Evolutionary conservation across 1,140 invertebrate genomes (phyloP), one percentile per base, ranked within the genome.

Genomic region (Aphelinus atriplicis): DNA sequence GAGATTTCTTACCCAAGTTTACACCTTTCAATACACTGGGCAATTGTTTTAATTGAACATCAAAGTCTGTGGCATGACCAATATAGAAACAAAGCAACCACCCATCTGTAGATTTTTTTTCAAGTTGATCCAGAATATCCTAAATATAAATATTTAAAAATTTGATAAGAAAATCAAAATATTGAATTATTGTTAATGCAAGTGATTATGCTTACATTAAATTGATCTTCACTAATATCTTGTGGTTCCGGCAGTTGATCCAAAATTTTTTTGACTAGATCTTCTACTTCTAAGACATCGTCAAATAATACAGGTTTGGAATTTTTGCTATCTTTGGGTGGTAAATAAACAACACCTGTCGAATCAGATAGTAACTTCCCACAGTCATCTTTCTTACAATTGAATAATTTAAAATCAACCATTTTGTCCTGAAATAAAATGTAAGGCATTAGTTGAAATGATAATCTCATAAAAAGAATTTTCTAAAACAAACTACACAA

Each of bases 41-140:
- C 46, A 95, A 83, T 79, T 91, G 88, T 78, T 91, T 91, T 10
- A 91, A 83, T 80, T 90, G 85, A 46, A 92, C 77, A 81, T 91
- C 90, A 62, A 90, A 84, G 71, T 88, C 83, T 50, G 86, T 88
- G 9, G 83, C 84, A 63, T 90, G 84, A 10, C 89, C 89, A 46
- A 93, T 83, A 67, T 90, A 90, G 80, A 94, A 93, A 80, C 92
- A 91, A 55, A 94, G 83, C n/a, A 94, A 79, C 92, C 92, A 93
- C 3, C 90, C 87, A 53, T 82, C 84, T n/a, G 82, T 81, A 47
- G 80, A 79, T 58, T 80, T 50, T 78, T 83, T 77, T 86, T 81
- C 70, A 71, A 90, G 84, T 75, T 87, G 84, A 89, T 91, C 75
- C 48, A 85, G 83, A 80, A 80, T 76, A 58, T 76, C 58, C 70